phyloP scores from a whole-genome alignment of 2,113 vertebrate species.

The Melanerpes aurifrons region DNA sequence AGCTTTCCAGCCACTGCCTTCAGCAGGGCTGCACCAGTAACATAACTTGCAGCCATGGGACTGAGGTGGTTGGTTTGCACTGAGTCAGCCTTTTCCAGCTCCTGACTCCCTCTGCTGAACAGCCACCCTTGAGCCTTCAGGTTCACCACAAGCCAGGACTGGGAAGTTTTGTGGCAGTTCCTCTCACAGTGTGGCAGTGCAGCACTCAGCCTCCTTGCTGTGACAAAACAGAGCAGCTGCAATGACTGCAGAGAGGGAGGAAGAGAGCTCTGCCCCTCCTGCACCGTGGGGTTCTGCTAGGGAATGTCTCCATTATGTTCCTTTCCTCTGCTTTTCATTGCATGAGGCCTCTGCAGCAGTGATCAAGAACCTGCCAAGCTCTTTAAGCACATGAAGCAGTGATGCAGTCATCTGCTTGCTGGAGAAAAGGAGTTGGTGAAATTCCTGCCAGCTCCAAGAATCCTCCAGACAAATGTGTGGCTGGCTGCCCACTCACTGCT shows the following conservation, averaged over 20 bases:
- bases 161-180: neutral
- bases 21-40: neutral
- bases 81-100: neutral
- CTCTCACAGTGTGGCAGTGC: neutral
- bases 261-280: rapidly evolving
- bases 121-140: neutral
- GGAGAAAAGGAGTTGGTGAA: neutral
- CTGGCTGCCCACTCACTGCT: neutral
- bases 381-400: neutral
- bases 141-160: neutral
- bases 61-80: neutral
- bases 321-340: neutral
- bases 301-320: neutral
- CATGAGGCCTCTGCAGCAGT: neutral
- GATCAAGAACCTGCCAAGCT: neutral
- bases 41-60: neutral
- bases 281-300: neutral
- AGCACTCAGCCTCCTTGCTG: neutral
- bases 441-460: neutral
- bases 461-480: neutral
- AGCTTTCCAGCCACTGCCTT: neutral
- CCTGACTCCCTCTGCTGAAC: neutral
- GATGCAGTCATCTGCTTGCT: neutral
- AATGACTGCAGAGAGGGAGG: rapidly evolving
- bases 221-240: neutral